A percentile compares a stretch with the other conserved stretches of the same genome.
phyloP scores from a whole-genome alignment of 92 coral and sea anemone genomes.

The Anthopleura xanthogrammica region DNA sequence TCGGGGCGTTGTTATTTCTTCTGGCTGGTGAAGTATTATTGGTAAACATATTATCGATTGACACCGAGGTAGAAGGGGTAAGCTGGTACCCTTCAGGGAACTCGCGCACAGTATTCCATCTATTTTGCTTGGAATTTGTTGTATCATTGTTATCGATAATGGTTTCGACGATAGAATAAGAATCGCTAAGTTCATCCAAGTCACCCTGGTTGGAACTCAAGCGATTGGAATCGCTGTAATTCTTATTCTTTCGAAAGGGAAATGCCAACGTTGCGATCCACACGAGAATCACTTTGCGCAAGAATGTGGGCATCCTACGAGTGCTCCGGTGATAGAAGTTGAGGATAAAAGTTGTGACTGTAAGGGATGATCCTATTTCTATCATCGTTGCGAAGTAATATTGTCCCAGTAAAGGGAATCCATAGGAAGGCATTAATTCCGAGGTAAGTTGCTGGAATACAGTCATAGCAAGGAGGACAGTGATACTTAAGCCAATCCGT shows the following conservation, averaged over 20 bases:
- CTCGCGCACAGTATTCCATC: slow-evolving; percentile 7
- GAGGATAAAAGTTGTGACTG: slow-evolving; percentile 84
- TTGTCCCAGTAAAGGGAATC: slow-evolving; percentile 89
- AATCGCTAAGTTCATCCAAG: slow-evolving; percentile 17
- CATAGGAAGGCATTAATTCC: slow-evolving; percentile 93
- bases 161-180: slow-evolving; percentile 11
- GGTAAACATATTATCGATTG: neutral
- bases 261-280: slow-evolving; percentile 83
- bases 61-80: neutral
- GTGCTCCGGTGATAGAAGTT: slow-evolving; percentile 94
- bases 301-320: slow-evolving; percentile 88
- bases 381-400: slow-evolving; percentile 89
- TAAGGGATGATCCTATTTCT: slow-evolving; percentile 83
- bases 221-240: neutral
- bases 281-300: slow-evolving; percentile 59
- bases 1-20: neutral
- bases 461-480: slow-evolving; percentile 95
- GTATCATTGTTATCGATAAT: slow-evolving; percentile 21
- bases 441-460: slow-evolving; percentile 95
- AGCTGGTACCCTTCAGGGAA: slow-evolving; percentile 11
- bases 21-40: slow-evolving; percentile 3
- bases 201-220: slow-evolving; percentile 2
- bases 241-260: slow-evolving; percentile 33
- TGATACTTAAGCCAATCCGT: slow-evolving; percentile 90
- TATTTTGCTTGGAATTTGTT: neutral